phyloP scores from a whole-genome alignment of 1,140 invertebrate species.

The Asbolus verrucosus region DNA sequence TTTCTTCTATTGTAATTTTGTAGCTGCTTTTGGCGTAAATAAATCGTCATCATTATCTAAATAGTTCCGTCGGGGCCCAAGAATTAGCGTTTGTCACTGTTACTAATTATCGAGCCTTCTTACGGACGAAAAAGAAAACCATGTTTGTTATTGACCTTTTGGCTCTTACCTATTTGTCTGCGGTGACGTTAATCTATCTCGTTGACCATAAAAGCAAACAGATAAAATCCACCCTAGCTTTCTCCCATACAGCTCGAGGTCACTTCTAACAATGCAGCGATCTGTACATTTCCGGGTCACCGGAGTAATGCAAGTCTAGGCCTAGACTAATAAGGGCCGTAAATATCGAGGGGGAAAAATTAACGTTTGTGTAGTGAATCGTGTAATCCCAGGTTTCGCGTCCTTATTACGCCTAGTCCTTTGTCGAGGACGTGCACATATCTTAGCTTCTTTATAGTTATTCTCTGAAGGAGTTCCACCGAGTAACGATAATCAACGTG shows the following conservation, averaged over 20 bases:
- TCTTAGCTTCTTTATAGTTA: slow-evolving; percentile 47
- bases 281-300: slow-evolving; percentile 40
- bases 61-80: too few species aligned
- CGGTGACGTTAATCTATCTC: slow-evolving; percentile 24
- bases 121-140: too few species aligned
- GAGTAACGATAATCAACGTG: slow-evolving; percentile 42
- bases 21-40: too few species aligned
- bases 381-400: slow-evolving; percentile 13
- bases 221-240: slow-evolving; percentile 28
- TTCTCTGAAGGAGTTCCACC: slow-evolving; percentile 41
- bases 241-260: slow-evolving; percentile 24
- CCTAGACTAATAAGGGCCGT: slow-evolving; percentile 12
- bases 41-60: too few species aligned
- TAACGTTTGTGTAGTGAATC: slow-evolving; percentile 16
- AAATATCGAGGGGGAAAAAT: slow-evolving; percentile 32
- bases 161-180: not conserved
- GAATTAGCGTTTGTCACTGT: too few species aligned
- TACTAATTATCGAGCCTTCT: too few species aligned
- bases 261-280: slow-evolving; percentile 24
- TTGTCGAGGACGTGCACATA: slow-evolving; percentile 43
- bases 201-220: slow-evolving; percentile 25
- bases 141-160: slow-evolving; percentile 22
- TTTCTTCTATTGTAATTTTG: too few species aligned
- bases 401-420: slow-evolving; percentile 23
- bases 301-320: slow-evolving; percentile 22